Base-by-base conservation (phyloP, 2,888 invertebrate genomes). In the Drosophila kanekoi region DNA sequence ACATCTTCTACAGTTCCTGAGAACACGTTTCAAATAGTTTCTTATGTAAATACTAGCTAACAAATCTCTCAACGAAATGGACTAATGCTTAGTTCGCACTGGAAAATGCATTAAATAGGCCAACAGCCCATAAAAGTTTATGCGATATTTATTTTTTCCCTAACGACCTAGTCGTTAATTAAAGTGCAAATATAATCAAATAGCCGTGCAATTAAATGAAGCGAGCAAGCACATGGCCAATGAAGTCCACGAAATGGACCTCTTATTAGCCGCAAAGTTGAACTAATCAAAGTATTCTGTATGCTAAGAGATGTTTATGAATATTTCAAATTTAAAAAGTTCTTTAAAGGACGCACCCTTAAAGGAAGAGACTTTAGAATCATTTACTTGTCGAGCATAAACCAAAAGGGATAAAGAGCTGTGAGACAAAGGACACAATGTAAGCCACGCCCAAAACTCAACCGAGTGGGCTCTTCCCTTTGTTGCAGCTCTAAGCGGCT, bases 161-260 rank as follows among this genome's bases (percentile, higher is more conserved):
- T 67, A 68, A 51, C 52, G 69, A 13, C 49, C 44, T 14, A 48
- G 51, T 51, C 44, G 57, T 72, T 69, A 85, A 69, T 76, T 51
- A 35, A 57, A 62, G 49, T 74, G 67, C 51, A 54, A 35, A 72
- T 72, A 73, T 67, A 81, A 81, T 84, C 67, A 73, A 81, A 68
- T n/a, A 62, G 70, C 61, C 68, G 66, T 69, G 57, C 47, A 54
- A 72, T 63, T 73, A 63, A 71, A 72, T 69, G 56, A 45, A 63
- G 65, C 16, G 49, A 56, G 38, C 45, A 32, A 51, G 58, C 69
- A 48, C 49, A 53, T 48, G 44, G 8, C 44, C 38, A 20, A 28
- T n/a, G 1, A 23, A 23, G 23, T 23, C 1, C 5, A 23, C 23
- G 5, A 2, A 28, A 28, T 28, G 2, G 8, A 28, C 8, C 28